These are phyloP conservation scores for Australoheros facetus DNA, from an alignment of 2,797 vertebrate species.

Conservation along the genomic window DNA sequence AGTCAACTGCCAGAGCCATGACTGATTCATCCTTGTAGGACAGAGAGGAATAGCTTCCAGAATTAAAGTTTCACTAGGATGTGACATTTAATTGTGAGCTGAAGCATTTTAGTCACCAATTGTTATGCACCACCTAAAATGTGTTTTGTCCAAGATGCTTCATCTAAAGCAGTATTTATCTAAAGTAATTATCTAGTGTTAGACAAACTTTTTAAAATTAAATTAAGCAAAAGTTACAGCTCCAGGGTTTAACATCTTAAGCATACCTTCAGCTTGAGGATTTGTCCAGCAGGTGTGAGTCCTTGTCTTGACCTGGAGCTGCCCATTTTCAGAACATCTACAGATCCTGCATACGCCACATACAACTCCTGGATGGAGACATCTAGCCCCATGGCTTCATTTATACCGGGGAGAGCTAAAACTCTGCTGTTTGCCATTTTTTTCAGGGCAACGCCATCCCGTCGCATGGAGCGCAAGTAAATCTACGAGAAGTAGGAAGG, in stretches of 20 bases:
- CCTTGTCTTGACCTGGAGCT: slow-evolving; percentile 59
- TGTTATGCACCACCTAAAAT: too few species aligned
- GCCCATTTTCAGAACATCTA: slow-evolving; percentile 79
- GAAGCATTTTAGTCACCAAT: neutral
- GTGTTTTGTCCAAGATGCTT: too few species aligned
- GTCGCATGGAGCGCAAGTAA: slow-evolving; percentile 81
- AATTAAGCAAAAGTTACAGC: neutral
- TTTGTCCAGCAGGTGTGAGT: slow-evolving; percentile 68
- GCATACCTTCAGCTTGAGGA: slow-evolving; percentile 72
- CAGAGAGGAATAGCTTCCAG: neutral
- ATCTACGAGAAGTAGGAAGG: slow-evolving; percentile 70
- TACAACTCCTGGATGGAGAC: slow-evolving; percentile 81
- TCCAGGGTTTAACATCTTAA: neutral
- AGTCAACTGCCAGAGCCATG: slow-evolving; percentile 87
- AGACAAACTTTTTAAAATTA: neutral
- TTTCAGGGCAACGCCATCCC: slow-evolving; percentile 55
- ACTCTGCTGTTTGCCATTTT: slow-evolving; percentile 72
- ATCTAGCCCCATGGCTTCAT: slow-evolving; percentile 78
- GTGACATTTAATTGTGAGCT: neutral
- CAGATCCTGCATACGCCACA: slow-evolving; percentile 80
- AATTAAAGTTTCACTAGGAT: neutral
- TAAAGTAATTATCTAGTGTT: neutral
- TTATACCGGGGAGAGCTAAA: slow-evolving; percentile 78
- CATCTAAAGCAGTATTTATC: too few species aligned
- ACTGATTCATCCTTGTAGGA: slow-evolving; percentile 64